phyloP scores from a whole-genome alignment of 2,113 vertebrate species.

The Dipodomys stephensi region DNA sequence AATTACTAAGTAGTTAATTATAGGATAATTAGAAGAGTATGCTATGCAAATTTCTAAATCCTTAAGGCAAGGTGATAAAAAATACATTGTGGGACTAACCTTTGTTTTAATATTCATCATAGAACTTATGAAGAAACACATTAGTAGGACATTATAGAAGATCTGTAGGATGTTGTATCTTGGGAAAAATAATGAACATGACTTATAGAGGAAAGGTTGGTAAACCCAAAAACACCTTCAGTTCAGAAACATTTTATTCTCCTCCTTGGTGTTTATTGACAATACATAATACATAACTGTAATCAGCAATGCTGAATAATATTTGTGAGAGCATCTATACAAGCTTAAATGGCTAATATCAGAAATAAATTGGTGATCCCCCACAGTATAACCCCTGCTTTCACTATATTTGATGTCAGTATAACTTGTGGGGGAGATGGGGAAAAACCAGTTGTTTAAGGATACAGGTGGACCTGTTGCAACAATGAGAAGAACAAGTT shows the following conservation, averaged over 20 bases:
- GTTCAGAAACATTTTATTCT: constrained; percentile 29
- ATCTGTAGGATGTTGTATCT: background rate
- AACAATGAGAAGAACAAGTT: no score
- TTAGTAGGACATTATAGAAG: background rate
- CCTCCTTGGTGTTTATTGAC: background rate
- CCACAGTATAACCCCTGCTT: no score
- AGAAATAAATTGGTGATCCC: no score
- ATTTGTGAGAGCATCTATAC: constrained; percentile 37
- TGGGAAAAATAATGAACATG: background rate
- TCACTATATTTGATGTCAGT: no score
- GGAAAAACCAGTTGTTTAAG: no score
- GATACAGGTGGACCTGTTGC: no score
- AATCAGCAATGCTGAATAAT: constrained; percentile 12
- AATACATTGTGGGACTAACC: background rate
- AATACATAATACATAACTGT: background rate
- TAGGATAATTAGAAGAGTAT: background rate
- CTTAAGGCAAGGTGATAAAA: constrained; percentile 35
- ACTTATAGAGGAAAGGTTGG: background rate
- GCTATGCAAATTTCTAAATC: constrained; percentile 44
- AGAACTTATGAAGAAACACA: constrained; percentile 11
- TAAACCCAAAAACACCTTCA: constrained; percentile 15
- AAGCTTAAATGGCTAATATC: constrained; percentile 43
- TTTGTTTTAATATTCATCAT: constrained; percentile 41
- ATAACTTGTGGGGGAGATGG: no score
- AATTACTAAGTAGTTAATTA: background rate